Evolutionary conservation across 2,888 invertebrate species (phyloP).

Genomic region (Nomada lathburiana): DNA sequence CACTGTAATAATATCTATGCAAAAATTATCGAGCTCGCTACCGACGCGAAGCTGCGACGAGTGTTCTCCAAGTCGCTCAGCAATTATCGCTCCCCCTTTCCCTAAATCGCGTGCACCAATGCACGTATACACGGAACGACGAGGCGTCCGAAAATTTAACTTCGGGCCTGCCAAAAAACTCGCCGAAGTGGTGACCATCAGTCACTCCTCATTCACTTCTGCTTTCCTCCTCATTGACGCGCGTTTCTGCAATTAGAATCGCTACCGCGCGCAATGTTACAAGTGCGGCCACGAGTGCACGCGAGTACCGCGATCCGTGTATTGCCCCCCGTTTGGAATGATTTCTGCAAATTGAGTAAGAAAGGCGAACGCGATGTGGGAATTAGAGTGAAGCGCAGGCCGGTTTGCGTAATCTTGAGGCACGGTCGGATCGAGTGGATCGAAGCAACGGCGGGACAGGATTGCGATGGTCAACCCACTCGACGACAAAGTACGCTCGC

Average conservation of each 20-base stretch:
- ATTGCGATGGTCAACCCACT: background rate
- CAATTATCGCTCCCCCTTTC: no score
- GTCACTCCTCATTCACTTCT: background rate
- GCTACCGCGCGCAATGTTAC: background rate
- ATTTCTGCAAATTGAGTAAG: background rate
- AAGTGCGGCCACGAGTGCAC: background rate
- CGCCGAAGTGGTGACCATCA: no score
- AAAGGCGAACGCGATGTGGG: background rate
- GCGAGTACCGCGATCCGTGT: background rate
- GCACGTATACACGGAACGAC: no score
- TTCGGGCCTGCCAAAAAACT: no score
- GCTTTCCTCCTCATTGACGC: background rate
- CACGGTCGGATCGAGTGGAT: background rate
- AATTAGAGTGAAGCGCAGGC: background rate
- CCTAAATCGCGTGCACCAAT: no score
- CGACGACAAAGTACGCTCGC: conserved; percentile 33
- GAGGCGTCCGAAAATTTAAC: no score
- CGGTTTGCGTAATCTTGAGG: conserved; percentile 1
- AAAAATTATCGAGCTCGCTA: no score
- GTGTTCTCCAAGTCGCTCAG: no score
- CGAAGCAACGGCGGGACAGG: background rate
- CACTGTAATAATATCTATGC: no score
- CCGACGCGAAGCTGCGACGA: no score
- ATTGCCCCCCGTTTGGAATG: background rate
- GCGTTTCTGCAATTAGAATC: conserved; percentile 12